These are phyloP conservation scores for Apostichopus californicus DNA, from an alignment of 35 echinoderm and acorn worm species.

Conservation along the genomic window DNA sequence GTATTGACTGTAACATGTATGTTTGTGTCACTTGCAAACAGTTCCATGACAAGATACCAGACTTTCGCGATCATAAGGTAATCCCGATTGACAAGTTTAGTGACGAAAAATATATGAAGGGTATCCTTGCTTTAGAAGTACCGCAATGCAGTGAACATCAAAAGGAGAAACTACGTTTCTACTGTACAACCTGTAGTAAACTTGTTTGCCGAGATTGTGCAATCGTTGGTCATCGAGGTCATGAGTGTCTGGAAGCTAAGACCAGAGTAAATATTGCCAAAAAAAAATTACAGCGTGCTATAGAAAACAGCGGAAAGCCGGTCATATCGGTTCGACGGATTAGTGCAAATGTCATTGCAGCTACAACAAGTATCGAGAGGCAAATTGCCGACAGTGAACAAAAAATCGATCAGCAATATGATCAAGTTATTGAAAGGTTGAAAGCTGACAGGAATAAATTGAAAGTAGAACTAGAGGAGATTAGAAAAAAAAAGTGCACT, in stretches of 20 bases:
- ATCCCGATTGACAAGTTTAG: neutral
- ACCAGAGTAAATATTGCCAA: neutral
- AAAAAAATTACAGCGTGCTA: neutral
- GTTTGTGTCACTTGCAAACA: neutral
- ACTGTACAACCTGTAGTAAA: slow-evolving; percentile 38
- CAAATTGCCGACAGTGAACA: neutral
- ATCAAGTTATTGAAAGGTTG: neutral
- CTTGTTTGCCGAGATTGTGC: slow-evolving; percentile 70
- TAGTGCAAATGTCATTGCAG: neutral
- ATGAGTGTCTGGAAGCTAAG: neutral
- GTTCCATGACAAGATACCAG: neutral
- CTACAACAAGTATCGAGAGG: neutral
- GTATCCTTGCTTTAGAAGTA: neutral
- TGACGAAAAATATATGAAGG: neutral
- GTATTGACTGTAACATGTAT: neutral
- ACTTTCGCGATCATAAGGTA: neutral
- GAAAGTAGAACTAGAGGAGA: neutral
- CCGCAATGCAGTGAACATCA: neutral
- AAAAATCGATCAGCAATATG: neutral
- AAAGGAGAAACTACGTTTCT: slow-evolving; percentile 15
- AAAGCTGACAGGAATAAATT: neutral
- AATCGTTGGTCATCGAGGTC: neutral
- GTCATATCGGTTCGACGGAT: neutral
- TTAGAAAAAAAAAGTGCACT: neutral
- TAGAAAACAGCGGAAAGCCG: neutral